These are phyloP conservation scores for Camponotus vicinus DNA, from an alignment of 1,140 invertebrate species.

Conservation along the genomic window DNA sequence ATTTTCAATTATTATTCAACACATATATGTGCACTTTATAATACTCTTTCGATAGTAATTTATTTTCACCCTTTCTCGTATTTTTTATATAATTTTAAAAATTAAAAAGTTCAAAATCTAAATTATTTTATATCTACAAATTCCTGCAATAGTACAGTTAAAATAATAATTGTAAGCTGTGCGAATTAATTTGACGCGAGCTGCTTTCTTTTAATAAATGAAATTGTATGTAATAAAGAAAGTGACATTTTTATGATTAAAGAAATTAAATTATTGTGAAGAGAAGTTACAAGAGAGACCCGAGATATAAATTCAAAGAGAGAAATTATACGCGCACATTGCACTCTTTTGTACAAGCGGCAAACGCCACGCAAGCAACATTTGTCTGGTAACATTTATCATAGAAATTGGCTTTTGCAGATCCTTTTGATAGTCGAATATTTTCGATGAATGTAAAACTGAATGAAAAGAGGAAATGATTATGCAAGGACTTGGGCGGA, in stretches of 20 bases:
- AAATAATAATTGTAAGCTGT: not conserved
- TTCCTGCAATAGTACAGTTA: no score
- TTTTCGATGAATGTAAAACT: conserved; percentile 39
- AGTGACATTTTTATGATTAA: conserved; percentile 7
- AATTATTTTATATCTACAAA: not conserved
- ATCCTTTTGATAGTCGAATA: conserved; percentile 46
- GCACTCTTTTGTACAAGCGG: conserved; percentile 31
- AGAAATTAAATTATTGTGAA: conserved; percentile 13
- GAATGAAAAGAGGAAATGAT: conserved; percentile 32
- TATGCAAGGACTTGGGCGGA: conserved; percentile 25
- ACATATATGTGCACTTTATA: not conserved
- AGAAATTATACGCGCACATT: not conserved
- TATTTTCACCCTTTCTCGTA: no score
- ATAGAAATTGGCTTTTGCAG: conserved; percentile 48
- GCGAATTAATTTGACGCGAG: not conserved
- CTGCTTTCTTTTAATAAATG: not conserved
- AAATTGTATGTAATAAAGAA: not conserved
- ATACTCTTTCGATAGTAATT: not conserved
- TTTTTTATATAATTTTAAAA: not conserved
- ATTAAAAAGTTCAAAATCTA: not conserved
- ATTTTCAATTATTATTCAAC: conserved; percentile 42
- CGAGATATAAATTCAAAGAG: conserved; percentile 34
- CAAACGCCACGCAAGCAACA: conserved; percentile 37
- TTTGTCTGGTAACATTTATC: conserved; percentile 55
- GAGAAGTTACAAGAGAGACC: not conserved